phyloP scores from a whole-genome alignment of 2,797 vertebrate species.

The Lutjanus campechanus region DNA sequence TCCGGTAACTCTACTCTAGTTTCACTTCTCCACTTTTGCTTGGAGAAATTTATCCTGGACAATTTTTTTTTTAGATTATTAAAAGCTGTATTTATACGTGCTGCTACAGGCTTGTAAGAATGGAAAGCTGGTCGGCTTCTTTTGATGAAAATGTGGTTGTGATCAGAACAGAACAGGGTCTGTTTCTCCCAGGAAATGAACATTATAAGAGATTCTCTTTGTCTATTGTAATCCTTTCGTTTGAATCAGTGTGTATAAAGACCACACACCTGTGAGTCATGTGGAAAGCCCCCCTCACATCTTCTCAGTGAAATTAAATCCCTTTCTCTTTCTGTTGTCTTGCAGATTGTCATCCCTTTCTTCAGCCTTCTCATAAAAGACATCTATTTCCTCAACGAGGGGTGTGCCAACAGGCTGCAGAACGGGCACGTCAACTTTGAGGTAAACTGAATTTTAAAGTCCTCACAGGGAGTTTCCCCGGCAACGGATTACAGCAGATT shows the following conservation, averaged over 20 bases:
- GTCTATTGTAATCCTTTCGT: neutral
- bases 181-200: neutral
- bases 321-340: constrained; percentile 42
- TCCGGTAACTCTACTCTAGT: neutral
- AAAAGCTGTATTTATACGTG: neutral
- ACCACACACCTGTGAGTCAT: constrained; percentile 1
- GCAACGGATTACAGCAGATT: neutral
- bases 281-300: neutral
- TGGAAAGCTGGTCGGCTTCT: neutral
- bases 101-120: constrained; percentile 4
- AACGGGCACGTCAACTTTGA: constrained; percentile 95
- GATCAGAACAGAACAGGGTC: neutral
- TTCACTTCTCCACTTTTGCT: neutral
- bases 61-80: neutral
- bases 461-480: constrained; percentile 22
- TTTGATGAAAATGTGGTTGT: neutral
- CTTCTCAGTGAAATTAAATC: constrained; percentile 9
- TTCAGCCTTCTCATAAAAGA: constrained; percentile 98
- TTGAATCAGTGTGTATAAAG: neutral
- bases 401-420: constrained; percentile 91
- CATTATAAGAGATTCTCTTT: neutral
- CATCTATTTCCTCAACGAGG: constrained; percentile 96
- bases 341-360: constrained; percentile 97
- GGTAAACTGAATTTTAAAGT: constrained; percentile 78
- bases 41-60: neutral